Evolutionary conservation across 1,140 invertebrate genomes (phyloP).

Genomic region (Cherax destructor): DNA sequence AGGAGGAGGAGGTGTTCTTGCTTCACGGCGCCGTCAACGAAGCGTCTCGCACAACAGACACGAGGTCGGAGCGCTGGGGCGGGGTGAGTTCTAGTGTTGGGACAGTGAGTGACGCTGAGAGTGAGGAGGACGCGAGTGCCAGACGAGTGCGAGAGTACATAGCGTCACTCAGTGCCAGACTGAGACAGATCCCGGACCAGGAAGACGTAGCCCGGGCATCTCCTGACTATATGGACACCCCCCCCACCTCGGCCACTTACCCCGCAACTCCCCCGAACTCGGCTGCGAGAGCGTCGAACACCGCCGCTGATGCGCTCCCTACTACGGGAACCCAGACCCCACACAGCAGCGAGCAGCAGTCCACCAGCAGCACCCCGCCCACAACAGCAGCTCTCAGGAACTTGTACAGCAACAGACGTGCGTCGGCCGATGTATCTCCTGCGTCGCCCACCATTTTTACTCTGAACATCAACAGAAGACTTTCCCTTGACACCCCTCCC

Average conservation of each 20-base stretch:
- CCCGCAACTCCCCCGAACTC: constrained; percentile 44
- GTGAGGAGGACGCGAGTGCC: constrained; percentile 59
- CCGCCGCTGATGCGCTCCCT: constrained; percentile 56
- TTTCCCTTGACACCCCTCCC: constrained; percentile 68
- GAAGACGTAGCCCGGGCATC: not conserved
- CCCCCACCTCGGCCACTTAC: constrained; percentile 38
- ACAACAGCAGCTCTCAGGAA: constrained; percentile 12
- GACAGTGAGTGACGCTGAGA: not conserved
- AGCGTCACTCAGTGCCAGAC: constrained; percentile 69
- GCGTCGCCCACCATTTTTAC: constrained; percentile 27
- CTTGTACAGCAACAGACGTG: constrained; percentile 30
- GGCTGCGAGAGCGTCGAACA: constrained; percentile 1
- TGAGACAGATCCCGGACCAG: constrained; percentile 65
- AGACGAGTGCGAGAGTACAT: constrained; percentile 69
- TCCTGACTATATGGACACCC: constrained; percentile 18
- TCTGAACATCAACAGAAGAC: constrained; percentile 34
- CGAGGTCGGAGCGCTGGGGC: not conserved
- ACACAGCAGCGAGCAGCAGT: no score
- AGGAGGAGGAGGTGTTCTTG: constrained; percentile 2
- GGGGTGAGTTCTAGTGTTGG: no score
- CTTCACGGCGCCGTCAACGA: not conserved
- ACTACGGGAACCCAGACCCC: not conserved
- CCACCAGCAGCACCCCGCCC: constrained; percentile 44
- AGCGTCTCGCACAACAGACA: not conserved
- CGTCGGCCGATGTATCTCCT: constrained; percentile 31